A percentile compares a stretch with the other conserved stretches of the same genome.
Conservation (phyloP, 2,113 vertebrate genomes). For the Corvus cornix region DNA sequence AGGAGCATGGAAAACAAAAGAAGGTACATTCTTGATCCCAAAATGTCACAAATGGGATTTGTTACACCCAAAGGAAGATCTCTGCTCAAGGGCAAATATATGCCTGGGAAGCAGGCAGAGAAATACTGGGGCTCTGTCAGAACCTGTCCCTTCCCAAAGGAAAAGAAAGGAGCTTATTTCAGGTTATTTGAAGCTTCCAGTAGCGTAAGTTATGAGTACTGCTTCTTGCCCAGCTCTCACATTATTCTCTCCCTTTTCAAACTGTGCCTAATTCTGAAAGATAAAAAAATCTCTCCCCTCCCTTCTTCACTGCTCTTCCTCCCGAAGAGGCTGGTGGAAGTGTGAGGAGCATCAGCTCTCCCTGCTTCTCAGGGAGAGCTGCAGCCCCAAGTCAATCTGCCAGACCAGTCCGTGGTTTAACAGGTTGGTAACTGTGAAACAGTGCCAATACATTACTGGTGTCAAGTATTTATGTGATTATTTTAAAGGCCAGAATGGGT, state of each 20-base stretch:
- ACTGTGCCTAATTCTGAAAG: background rate
- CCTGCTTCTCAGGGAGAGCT: background rate
- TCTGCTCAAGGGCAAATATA: background rate
- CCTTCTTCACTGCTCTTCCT: background rate
- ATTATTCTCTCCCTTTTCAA: background rate
- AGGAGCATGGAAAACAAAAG: background rate
- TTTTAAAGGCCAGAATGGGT: background rate
- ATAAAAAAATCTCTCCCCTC: background rate
- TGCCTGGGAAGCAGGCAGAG: background rate
- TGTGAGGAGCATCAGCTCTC: background rate
- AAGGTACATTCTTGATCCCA: background rate
- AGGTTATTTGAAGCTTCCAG: background rate
- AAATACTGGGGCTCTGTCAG: background rate
- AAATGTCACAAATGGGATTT: background rate
- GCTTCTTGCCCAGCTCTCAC: background rate
- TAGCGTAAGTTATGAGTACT: background rate
- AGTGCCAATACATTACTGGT: background rate
- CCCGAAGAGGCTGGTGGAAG: background rate
- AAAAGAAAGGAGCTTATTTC: background rate
- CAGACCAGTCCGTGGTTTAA: background rate
- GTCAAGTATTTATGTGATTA: background rate
- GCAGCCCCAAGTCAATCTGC: background rate
- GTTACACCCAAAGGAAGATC: background rate
- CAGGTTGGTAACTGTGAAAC: background rate
- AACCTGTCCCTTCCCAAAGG: background rate